Conservation (phyloP, 2,113 vertebrate genomes). For the Miniopterus natalensis region DNA sequence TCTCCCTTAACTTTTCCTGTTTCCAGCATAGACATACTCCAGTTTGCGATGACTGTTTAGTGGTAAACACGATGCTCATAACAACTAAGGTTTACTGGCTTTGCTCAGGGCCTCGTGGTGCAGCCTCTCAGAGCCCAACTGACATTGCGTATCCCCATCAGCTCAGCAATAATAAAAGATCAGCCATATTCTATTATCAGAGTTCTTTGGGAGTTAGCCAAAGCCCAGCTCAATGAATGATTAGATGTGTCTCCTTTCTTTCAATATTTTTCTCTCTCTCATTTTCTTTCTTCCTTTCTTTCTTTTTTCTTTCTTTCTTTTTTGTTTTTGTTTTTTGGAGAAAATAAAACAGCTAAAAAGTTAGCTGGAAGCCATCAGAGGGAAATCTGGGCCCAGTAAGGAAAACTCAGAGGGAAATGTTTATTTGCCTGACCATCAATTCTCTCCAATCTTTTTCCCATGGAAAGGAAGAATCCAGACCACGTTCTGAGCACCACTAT, state of each 20-base stretch:
- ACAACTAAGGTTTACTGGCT: neutral
- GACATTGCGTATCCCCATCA: neutral
- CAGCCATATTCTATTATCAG: neutral
- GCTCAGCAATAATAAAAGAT: neutral
- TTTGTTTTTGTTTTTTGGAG: neutral
- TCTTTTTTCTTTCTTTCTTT: neutral
- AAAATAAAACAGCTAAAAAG: neutral
- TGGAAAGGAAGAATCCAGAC: neutral
- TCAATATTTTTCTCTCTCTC: neutral
- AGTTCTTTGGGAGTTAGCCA: neutral
- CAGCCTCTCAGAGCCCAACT: neutral
- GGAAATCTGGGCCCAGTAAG: neutral
- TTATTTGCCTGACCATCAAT: neutral
- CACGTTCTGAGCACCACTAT: neutral
- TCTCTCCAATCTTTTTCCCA: neutral
- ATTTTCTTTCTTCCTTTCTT: neutral
- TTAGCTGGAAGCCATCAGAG: neutral
- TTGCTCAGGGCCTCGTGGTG: neutral
- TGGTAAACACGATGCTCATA: neutral
- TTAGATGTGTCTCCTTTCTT: neutral
- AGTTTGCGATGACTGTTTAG: neutral
- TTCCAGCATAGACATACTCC: neutral
- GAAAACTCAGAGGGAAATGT: neutral
- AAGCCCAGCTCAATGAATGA: neutral
- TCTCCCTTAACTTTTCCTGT: neutral